Percentiles rank a stretch among this genome's conserved stretches.
These are phyloP conservation scores for Blastobasis lacticolella DNA, from an alignment of 2,888 invertebrate species.

Conservation along the genomic window DNA sequence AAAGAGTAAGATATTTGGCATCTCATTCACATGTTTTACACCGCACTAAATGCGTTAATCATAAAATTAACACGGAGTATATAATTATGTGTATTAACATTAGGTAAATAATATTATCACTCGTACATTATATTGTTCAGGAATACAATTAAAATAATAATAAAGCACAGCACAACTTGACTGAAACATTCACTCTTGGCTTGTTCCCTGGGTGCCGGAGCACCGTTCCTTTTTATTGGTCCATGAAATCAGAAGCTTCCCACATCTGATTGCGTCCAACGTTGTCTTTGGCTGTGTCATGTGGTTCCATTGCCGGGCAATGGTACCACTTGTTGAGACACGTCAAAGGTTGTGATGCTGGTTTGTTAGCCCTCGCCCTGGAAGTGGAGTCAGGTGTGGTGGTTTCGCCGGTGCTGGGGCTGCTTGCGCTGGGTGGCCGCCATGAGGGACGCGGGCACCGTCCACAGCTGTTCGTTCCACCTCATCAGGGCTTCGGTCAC, in stretches of 20 bases:
- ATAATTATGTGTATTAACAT: constrained; percentile 21
- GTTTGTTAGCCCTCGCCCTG: no score
- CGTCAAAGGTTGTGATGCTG: background rate
- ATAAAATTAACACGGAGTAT: constrained; percentile 34
- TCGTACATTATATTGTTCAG: constrained; percentile 38
- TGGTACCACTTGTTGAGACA: background rate
- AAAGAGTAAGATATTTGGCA: constrained; percentile 63
- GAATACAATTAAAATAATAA: constrained; percentile 27
- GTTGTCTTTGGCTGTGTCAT: background rate
- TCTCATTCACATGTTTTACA: constrained; percentile 55
- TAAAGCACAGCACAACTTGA: constrained; percentile 56
- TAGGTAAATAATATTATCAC: constrained; percentile 40
- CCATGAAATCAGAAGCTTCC: constrained; percentile 11
- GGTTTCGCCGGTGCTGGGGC: constrained; percentile 42
- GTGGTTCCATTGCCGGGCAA: background rate
- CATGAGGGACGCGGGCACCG: constrained; percentile 80
- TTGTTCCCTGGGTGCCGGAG: constrained; percentile 33
- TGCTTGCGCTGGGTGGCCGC: constrained; percentile 73
- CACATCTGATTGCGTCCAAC: constrained; percentile 15
- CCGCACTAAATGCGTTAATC: constrained; percentile 33
- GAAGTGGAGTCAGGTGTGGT: constrained; percentile 38
- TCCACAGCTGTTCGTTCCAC: constrained; percentile 85
- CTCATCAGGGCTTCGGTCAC: constrained; percentile 89
- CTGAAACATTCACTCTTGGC: constrained; percentile 25
- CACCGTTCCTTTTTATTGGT: constrained; percentile 18